A percentile compares a stretch with the other conserved stretches of the same genome.
phyloP scores from a whole-genome alignment of 1,140 invertebrate genomes.

The Caenorhabditis inopinata region DNA sequence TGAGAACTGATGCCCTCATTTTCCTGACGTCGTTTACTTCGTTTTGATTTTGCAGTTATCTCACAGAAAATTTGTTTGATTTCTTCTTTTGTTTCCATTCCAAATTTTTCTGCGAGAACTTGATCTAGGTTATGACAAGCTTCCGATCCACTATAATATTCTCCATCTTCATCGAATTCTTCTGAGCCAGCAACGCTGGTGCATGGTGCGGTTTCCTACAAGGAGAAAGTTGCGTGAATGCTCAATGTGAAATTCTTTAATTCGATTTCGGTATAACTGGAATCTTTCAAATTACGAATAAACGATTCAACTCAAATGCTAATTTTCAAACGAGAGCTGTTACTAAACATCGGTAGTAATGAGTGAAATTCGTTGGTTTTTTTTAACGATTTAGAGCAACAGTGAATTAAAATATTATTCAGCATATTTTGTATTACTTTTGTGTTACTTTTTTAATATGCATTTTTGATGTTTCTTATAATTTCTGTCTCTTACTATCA shows the following conservation, averaged over 20 bases:
- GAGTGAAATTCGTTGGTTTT: too few species aligned
- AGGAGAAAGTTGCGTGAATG: too few species aligned
- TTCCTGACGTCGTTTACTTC: background rate
- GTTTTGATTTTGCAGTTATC: background rate
- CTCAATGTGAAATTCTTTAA: background rate
- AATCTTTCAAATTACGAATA: too few species aligned
- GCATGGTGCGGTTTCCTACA: background rate
- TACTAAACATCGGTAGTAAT: too few species aligned
- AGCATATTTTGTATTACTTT: too few species aligned
- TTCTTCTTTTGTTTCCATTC: background rate
- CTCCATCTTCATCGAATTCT: background rate
- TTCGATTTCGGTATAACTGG: background rate
- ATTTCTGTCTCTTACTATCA: too few species aligned
- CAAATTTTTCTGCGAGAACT: background rate
- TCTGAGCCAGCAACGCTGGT: background rate
- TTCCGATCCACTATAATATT: background rate
- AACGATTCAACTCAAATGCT: too few species aligned
- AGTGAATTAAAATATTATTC: too few species aligned
- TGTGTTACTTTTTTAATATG: too few species aligned
- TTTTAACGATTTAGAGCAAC: too few species aligned
- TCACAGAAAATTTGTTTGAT: constrained; percentile 16
- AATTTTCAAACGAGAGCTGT: too few species aligned
- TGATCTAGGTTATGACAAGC: background rate
- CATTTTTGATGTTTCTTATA: too few species aligned
- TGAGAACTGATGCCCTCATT: background rate